Percentiles rank a stretch among this genome's conserved stretches.
phyloP scores from a whole-genome alignment of 2,797 vertebrate genomes.

The Alca torda region DNA sequence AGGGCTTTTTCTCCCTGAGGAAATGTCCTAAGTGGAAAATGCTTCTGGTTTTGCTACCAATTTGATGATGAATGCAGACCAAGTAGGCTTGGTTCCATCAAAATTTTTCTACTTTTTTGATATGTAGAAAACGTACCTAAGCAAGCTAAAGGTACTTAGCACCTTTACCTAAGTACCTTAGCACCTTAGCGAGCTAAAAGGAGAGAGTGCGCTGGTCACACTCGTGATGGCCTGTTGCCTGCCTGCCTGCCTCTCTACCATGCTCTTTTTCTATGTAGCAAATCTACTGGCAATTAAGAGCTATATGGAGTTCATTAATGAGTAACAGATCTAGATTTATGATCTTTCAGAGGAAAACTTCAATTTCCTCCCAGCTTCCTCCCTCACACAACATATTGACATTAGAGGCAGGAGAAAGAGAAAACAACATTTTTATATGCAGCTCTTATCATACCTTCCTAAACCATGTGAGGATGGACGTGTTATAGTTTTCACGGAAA shows the following conservation, averaged over 20 bases:
- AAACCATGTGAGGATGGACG: neutral
- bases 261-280: neutral
- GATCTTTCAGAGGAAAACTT: conserved; percentile 36
- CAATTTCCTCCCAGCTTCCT: conserved; percentile 61
- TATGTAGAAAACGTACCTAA: neutral
- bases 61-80: neutral
- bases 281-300: conserved; percentile 1
- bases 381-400: conserved; percentile 19
- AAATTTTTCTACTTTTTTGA: neutral
- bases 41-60: neutral
- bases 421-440: neutral
- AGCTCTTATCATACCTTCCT: neutral
- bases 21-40: neutral
- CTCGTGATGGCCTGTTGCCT: accelerated
- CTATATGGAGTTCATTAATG: conserved; percentile 37
- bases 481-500: neutral
- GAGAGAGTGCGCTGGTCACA: neutral
- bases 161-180: neutral
- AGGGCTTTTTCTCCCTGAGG: neutral
- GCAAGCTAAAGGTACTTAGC: neutral
- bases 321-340: conserved; percentile 63
- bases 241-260: neutral
- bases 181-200: neutral
- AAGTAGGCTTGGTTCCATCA: neutral
- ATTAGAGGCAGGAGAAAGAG: neutral